Base-by-base conservation (phyloP, 2,888 invertebrate genomes). In the Kryphioiulus occultus region DNA sequence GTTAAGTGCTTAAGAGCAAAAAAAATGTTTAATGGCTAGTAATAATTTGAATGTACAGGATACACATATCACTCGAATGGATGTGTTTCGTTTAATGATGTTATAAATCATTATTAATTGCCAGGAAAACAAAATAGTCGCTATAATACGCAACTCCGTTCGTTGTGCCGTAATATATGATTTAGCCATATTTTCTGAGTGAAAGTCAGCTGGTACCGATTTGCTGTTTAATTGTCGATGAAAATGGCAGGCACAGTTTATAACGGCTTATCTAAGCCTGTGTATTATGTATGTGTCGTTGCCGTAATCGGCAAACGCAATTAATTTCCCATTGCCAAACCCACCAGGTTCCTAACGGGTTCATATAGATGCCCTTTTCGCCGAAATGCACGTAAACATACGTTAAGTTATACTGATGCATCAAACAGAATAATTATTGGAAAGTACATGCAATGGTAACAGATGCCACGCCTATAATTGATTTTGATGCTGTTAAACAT, bases 201-300 rank as follows among this genome's bases (percentile, higher is more conserved):
- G 7, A 26, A 68, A 68, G 68, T 22, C 22, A 68, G 68, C 22
- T 22, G 68, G 22, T 68, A 10, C 26, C 22, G 68, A 68, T 68
- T 68, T 68, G 68, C 68, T 5, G 22, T 68, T 68, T 26, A 68
- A 68, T 68, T 68, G 68, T 68, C 68, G 68, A 68, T 68, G 68
- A 26, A 68, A 26, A 22, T 26, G 68, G 26, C 3, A 68, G 68
- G 22, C 68, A 68, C 10, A 68, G 68, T 68, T 68, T 22, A 68
- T 26, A 68, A 68, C 26, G 12, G 68, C 26, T 68, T 68, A 68
- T 68, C 26, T 68, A 2, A 1, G 26, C 68, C 22, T 68, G n/a
- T 26, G 26, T 68, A 26, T 26, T 68, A 68, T 22, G 68, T 9
- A 26, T 10, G 68, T 68, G 68, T 26, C 68, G 26, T 68, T 10